phyloP scores from a whole-genome alignment of 1,140 invertebrate species.

The Gonatopus flavifemur region DNA sequence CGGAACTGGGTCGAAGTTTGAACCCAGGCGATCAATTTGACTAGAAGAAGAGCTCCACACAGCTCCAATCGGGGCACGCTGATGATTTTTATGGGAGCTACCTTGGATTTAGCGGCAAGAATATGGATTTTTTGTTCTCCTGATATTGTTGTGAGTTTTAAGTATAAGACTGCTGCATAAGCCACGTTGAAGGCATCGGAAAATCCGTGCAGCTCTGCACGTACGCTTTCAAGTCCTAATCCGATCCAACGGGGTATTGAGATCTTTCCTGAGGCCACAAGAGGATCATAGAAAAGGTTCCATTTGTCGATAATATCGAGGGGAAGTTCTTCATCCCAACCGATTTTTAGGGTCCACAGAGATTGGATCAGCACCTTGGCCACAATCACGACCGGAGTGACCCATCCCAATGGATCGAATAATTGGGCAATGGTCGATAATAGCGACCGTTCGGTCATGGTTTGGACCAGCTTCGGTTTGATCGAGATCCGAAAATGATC shows the following conservation, averaged over 20 bases:
- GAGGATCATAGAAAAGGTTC: too few relatives aligned
- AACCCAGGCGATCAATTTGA: too few relatives aligned
- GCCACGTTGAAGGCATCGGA: conserved; percentile 14
- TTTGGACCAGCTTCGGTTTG: too few relatives aligned
- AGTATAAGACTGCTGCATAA: conserved; percentile 8
- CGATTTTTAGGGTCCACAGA: conserved; percentile 6
- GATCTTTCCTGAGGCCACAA: too few relatives aligned
- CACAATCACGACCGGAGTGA: conserved; percentile 1
- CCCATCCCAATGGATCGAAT: neutral
- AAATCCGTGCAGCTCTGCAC: conserved; percentile 16
- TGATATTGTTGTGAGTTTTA: neutral
- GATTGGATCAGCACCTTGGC: conserved; percentile 10
- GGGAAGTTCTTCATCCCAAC: conserved; percentile 16
- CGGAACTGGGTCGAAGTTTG: too few relatives aligned
- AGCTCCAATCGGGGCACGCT: conserved; percentile 4
- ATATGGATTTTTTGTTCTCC: neutral
- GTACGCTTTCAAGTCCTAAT: too few relatives aligned
- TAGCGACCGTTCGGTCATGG: neutral
- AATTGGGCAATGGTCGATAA: neutral
- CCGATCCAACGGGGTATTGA: too few relatives aligned
- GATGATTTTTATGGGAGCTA: conserved; percentile 10
- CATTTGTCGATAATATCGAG: conserved; percentile 3
- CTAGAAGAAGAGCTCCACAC: too few relatives aligned
- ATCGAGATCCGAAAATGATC: too few relatives aligned
- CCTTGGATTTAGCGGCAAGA: conserved; percentile 9